phyloP scores from a whole-genome alignment of 2,797 vertebrate genomes.

The Hydrophis major region DNA sequence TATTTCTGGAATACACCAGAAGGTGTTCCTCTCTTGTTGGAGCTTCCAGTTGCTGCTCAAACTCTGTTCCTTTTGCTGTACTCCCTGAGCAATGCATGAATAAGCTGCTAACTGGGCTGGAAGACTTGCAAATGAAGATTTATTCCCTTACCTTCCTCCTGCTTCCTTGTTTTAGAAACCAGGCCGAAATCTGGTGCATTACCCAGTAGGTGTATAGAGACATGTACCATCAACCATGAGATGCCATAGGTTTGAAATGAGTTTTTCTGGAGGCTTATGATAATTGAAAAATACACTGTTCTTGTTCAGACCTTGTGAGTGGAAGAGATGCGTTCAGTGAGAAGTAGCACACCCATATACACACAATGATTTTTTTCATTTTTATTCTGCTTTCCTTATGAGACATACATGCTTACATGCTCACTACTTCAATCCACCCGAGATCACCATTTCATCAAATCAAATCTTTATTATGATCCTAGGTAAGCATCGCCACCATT shows the following conservation, averaged over 20 bases:
- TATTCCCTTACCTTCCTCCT: constrained; percentile 65
- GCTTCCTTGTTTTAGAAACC: constrained; percentile 67
- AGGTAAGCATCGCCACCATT: neutral
- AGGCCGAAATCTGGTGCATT: constrained; percentile 63
- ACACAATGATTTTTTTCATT: neutral
- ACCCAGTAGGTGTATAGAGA: constrained; percentile 70
- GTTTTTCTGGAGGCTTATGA: constrained; percentile 39
- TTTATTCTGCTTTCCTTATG: neutral
- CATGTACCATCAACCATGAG: constrained; percentile 21
- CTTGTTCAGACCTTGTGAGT: constrained; percentile 13
- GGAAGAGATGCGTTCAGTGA: neutral
- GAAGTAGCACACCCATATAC: neutral
- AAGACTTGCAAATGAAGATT: constrained; percentile 67
- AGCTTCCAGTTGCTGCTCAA: constrained; percentile 53
- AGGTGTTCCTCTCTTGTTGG: constrained; percentile 38
- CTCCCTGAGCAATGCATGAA: constrained; percentile 61
- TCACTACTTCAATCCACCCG: neutral
- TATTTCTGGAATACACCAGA: constrained; percentile 46
- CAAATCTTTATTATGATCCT: neutral
- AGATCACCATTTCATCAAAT: neutral
- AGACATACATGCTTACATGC: neutral
- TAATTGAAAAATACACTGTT: constrained; percentile 35
- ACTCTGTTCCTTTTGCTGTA: constrained; percentile 38
- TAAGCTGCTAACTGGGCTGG: constrained; percentile 69
- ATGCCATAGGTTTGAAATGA: constrained; percentile 36